Evolutionary conservation across 2,888 invertebrate genomes (phyloP), one percentile per base, ranked within the genome.

Genomic region (Drosophila cracens): DNA sequence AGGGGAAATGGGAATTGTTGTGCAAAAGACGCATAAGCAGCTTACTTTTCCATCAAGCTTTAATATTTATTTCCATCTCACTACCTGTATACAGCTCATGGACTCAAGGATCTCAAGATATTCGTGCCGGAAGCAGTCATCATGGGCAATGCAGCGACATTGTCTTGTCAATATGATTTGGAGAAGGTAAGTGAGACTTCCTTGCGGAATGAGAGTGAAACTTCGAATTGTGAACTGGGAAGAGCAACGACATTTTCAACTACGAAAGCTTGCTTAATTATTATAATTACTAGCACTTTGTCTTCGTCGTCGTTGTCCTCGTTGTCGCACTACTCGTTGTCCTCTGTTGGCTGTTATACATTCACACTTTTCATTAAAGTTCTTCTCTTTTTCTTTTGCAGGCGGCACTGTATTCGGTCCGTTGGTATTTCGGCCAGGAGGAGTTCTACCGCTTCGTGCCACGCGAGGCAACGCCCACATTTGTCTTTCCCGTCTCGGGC

Each of bases 361-460:
- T 75, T 76, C 74, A 69, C 65, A 76, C 72, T 79, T 68, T 81
- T 74, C 76, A 82, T 87, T 84, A 76, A 81, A 70, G 72, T 74
- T 67, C 7, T 59, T 65, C 49, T 29, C 61, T 49, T 38, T 33
- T 68, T 68, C 31, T 57, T 62, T 82, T 78, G n/a, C 76, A 93
- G 93, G 93, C 93, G 57, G 92, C 92, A 43, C 93, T 95, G 52
- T 95, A 95, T 90, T 94, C 95, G 29, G 94, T 95, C 76, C 95
- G 95, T 91, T 95, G 95, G 95, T 95, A 95, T 92, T 94, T 94
- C 82, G 94, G 94, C 74, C 89, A 92, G 36, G 93, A 94, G 78
- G 95, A 95, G 91, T 95, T 95, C 92, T 95, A 95, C 92, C 94
- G 95, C 79, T 95, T 93, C 90, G 94, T 94, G 67, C 95, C 95